Percentiles rank a stretch among this genome's conserved stretches.
These are phyloP conservation scores for Amphipoea lucens DNA, from an alignment of 2,888 invertebrate genomes.

Conservation along the genomic window DNA sequence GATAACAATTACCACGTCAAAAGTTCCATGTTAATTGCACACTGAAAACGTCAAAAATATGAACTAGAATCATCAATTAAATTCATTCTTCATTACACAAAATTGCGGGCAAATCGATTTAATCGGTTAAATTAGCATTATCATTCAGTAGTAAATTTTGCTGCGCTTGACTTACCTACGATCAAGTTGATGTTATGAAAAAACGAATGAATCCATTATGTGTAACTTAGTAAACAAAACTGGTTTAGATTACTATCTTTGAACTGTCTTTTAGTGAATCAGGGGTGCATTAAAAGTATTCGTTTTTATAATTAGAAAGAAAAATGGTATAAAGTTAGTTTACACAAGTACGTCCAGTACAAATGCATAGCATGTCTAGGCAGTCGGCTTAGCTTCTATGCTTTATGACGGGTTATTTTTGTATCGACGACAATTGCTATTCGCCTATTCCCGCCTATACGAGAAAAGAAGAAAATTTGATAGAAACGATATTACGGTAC, in stretches of 20 bases:
- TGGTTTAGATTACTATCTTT: conserved; percentile 18
- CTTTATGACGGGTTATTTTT: not conserved
- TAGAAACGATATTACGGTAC: not conserved
- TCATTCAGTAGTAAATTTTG: conserved; percentile 30
- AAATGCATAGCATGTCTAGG: too few relatives aligned
- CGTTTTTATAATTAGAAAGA: not conserved
- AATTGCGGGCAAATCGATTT: conserved; percentile 41
- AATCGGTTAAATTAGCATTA: conserved; percentile 51
- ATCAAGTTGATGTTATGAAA: conserved; percentile 28
- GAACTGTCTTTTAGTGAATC: not conserved
- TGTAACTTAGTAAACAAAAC: conserved; percentile 27
- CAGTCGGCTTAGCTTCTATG: too few relatives aligned
- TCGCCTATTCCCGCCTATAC: too few relatives aligned
- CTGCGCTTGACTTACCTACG: conserved; percentile 27
- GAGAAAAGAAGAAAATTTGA: too few relatives aligned
- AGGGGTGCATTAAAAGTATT: not conserved
- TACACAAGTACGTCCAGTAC: not conserved
- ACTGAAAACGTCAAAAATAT: conserved; percentile 33
- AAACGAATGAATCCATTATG: conserved; percentile 39
- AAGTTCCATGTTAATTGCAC: conserved; percentile 14
- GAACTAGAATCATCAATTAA: conserved; percentile 34
- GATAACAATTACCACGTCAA: conserved; percentile 41
- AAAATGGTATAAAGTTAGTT: not conserved
- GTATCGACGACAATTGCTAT: not conserved
- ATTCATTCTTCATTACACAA: conserved; percentile 48